A percentile compares a stretch with the other conserved stretches of the same genome.
phyloP scores from a whole-genome alignment of 2,888 invertebrate genomes.

The Bimastos eiseni region DNA sequence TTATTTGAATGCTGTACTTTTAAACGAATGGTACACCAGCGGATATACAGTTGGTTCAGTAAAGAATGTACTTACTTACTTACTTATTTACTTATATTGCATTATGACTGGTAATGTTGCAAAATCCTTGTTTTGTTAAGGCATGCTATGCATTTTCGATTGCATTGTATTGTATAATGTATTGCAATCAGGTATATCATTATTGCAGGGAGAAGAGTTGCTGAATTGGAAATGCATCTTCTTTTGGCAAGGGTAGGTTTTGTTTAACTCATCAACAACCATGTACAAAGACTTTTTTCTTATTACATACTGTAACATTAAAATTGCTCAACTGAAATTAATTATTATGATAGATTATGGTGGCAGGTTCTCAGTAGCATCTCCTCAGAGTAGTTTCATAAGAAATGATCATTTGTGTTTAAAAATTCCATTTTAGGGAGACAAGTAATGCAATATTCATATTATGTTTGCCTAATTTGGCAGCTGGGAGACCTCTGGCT shows the following conservation, averaged over 20 bases:
- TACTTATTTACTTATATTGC: too few species aligned
- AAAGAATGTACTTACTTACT: too few species aligned
- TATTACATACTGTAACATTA: neutral
- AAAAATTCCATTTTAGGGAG: neutral
- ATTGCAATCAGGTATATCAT: neutral
- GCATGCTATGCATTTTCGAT: too few species aligned
- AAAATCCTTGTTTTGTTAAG: too few species aligned
- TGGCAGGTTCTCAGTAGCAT: neutral
- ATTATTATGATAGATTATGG: too few species aligned
- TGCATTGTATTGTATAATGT: too few species aligned
- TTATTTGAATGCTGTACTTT: too few species aligned
- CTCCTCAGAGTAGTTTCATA: neutral
- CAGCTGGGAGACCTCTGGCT: neutral
- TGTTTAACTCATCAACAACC: neutral
- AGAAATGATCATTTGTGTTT: neutral
- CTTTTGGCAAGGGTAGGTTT: constrained; percentile 38
- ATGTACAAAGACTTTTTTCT: neutral
- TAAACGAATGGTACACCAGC: too few species aligned
- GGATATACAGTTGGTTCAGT: too few species aligned
- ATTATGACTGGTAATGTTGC: too few species aligned
- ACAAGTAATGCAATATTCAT: neutral
- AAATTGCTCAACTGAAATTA: neutral
- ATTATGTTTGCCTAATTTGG: neutral
- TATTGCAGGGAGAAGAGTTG: constrained; percentile 39
- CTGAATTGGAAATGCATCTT: constrained; percentile 42